These are phyloP conservation scores for Cyphomyrmex costatus DNA, from an alignment of 1,140 invertebrate species.

Conservation along the genomic window DNA sequence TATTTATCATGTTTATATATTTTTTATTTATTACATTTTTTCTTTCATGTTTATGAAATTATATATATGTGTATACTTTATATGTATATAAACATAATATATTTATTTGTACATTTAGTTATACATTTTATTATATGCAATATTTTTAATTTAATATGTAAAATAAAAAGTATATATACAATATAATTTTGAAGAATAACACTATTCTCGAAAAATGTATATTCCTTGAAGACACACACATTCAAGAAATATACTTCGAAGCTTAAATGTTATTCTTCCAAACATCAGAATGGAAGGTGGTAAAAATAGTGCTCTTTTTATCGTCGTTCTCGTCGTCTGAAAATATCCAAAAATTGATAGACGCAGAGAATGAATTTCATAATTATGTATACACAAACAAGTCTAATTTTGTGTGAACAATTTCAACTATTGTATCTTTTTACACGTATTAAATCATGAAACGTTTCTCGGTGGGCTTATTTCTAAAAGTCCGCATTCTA, in stretches of 20 bases:
- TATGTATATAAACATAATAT: no score
- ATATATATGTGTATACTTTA: background rate
- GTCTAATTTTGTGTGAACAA: background rate
- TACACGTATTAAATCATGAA: background rate
- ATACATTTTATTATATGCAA: no score
- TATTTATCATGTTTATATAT: background rate
- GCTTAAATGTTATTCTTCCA: background rate
- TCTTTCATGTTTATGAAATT: background rate
- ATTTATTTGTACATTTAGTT: no score
- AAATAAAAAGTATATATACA: no score
- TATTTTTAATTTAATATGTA: no score
- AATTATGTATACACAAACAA: background rate
- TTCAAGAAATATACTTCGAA: background rate
- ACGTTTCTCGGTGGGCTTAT: background rate
- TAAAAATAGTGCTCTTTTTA: conserved; percentile 4
- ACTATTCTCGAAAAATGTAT: no score
- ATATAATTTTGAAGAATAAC: no score
- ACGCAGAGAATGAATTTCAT: background rate
- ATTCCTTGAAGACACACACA: no score
- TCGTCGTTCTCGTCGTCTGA: background rate
- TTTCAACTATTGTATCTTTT: conserved; percentile 16
- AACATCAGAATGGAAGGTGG: background rate
- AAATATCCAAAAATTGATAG: background rate
- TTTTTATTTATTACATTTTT: background rate
- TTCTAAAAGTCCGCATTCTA: background rate